Percentiles rank a stretch among this genome's conserved stretches.
Evolutionary conservation across 1,140 invertebrate genomes (phyloP).

Genomic region (Aphelenchoides avenae): DNA sequence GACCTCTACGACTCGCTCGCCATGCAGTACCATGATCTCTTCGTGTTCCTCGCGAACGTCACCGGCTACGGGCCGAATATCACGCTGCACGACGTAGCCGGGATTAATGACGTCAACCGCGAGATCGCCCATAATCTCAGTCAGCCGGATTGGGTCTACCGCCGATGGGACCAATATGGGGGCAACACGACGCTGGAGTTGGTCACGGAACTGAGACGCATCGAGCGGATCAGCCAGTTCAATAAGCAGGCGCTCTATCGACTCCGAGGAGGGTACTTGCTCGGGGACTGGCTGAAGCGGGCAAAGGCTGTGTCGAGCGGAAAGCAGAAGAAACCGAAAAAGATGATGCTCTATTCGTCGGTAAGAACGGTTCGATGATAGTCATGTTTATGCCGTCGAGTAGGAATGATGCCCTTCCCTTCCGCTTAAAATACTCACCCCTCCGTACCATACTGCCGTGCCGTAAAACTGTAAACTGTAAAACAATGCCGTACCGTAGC

Average conservation of each 20-base stretch:
- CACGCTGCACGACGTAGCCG: conserved; percentile 8
- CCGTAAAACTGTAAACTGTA: too few relatives aligned
- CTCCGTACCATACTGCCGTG: too few relatives aligned
- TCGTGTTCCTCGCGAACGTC: conserved; percentile 12
- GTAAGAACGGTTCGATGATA: too few relatives aligned
- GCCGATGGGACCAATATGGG: conserved; percentile 25
- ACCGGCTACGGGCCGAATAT: conserved; percentile 11
- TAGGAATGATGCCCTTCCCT: too few relatives aligned
- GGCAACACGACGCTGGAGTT: conserved; percentile 34
- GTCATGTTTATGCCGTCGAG: too few relatives aligned
- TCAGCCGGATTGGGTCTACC: conserved; percentile 30
- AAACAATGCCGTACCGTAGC: too few relatives aligned
- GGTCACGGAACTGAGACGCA: conserved; percentile 23
- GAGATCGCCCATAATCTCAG: conserved; percentile 24
- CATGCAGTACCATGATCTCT: conserved; percentile 15
- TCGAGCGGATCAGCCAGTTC: conserved; percentile 25
- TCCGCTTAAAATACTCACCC: too few relatives aligned
- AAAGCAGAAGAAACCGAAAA: conserved; percentile 7
- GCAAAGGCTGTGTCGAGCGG: conserved; percentile 7
- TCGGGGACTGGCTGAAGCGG: conserved; percentile 30
- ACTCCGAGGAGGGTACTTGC: conserved; percentile 27
- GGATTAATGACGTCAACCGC: conserved; percentile 7
- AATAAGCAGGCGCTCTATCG: conserved; percentile 8
- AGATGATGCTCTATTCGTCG: conserved; percentile 39
- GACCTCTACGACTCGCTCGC: conserved; percentile 1